These are phyloP conservation scores for Trileptium ribeirensis DNA, from an alignment of 2,888 invertebrate genomes.

Conservation along the genomic window DNA sequence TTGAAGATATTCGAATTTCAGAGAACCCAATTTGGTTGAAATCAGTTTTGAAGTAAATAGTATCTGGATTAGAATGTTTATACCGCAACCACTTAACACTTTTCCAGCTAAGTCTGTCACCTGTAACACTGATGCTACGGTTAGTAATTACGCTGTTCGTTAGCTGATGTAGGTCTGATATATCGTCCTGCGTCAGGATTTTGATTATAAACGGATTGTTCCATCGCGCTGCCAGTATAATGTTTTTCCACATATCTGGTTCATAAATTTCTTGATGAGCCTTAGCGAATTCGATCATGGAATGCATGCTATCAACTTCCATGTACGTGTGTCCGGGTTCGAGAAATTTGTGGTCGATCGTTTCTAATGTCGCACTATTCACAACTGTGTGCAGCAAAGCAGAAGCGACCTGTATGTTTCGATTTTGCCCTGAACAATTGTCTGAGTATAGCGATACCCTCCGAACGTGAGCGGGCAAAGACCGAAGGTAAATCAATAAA, in stretches of 20 bases:
- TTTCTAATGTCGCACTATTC: neutral
- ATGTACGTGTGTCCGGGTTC: constrained; percentile 19
- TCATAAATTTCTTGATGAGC: neutral
- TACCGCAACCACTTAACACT: neutral
- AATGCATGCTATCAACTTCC: constrained; percentile 7
- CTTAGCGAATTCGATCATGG: neutral
- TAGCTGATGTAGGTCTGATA: neutral
- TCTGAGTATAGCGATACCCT: neutral
- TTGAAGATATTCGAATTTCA: neutral
- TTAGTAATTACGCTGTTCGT: neutral
- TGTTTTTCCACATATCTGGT: neutral
- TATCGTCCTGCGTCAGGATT: neutral
- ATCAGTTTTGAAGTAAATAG: neutral
- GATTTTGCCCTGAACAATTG: neutral
- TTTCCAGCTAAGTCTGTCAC: neutral
- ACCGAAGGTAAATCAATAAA: neutral
- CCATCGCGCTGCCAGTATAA: neutral
- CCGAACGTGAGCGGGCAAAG: neutral
- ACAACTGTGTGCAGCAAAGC: neutral
- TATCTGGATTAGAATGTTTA: neutral
- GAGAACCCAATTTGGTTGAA: neutral
- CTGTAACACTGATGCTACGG: neutral
- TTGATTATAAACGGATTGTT: neutral
- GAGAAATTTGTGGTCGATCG: constrained; percentile 12
- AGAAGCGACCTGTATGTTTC: neutral